Conservation (phyloP, 2,797 vertebrate species). For the Sitta carolinensis region DNA sequence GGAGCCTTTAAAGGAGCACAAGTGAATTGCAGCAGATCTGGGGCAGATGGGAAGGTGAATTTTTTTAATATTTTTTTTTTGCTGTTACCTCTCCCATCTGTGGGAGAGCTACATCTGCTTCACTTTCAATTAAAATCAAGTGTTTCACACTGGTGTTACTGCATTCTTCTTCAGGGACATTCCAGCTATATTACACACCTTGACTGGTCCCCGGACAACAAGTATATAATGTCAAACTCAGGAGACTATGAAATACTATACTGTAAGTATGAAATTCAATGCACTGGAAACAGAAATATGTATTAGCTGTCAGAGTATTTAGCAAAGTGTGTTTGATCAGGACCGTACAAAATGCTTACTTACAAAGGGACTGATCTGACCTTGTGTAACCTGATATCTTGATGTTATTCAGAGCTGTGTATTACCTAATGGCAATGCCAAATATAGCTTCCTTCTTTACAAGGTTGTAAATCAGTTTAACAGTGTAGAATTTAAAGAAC, state of each 20-base stretch:
- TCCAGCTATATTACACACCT: constrained; percentile 99
- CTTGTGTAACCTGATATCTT: constrained; percentile 54
- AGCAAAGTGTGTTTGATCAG: neutral
- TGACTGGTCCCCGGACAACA: constrained; percentile 98
- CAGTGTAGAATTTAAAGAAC: constrained; percentile 6
- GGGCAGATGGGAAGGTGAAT: neutral
- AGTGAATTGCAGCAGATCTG: neutral
- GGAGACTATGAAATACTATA: constrained; percentile 99
- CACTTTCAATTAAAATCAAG: neutral
- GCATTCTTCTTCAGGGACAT: constrained; percentile 85
- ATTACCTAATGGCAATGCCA: constrained; percentile 61
- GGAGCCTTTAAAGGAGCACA: neutral
- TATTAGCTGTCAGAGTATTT: constrained; percentile 3
- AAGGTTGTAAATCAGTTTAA: constrained; percentile 65
- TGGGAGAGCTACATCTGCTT: neutral
- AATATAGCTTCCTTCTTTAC: constrained; percentile 65
- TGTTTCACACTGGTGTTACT: constrained; percentile 9
- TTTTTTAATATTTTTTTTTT: neutral
- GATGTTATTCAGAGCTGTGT: constrained; percentile 60
- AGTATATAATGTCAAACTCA: constrained; percentile 98
- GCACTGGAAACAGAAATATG: neutral
- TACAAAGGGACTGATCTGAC: constrained; percentile 39
- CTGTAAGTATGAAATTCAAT: constrained; percentile 85
- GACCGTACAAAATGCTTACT: neutral
- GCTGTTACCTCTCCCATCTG: neutral